Evolutionary conservation across 2,888 invertebrate species (phyloP).

Genomic region (Masnerella sp.): DNA sequence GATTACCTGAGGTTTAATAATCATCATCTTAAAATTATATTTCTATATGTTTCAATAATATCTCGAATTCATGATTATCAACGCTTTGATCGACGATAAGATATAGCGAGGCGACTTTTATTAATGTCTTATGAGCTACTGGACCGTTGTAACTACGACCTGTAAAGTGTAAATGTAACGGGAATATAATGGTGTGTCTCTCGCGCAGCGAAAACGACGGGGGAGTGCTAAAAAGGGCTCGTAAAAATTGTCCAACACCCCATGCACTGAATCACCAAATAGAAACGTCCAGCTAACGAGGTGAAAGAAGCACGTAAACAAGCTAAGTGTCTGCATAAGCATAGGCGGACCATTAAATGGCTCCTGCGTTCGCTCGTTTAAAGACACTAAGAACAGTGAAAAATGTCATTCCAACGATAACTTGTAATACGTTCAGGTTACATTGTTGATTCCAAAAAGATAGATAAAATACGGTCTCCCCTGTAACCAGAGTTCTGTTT

Average conservation of each 20-base stretch:
- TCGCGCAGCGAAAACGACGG: conserved; percentile 28
- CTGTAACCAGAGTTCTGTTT: background rate
- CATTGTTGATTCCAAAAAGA: conserved; percentile 17
- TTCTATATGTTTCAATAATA: conserved; percentile 19
- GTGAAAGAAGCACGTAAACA: conserved; percentile 61
- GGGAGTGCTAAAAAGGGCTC: conserved; percentile 54
- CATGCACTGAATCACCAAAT: conserved; percentile 56
- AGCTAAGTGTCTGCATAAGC: conserved; percentile 64
- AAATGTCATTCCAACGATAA: conserved; percentile 37
- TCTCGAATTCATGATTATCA: too few relatives aligned
- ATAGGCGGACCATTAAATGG: conserved; percentile 61
- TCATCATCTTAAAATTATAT: too few relatives aligned
- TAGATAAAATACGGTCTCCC: conserved; percentile 1
- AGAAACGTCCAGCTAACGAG: conserved; percentile 61
- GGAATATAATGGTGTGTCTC: conserved; percentile 45
- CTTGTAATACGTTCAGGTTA: conserved; percentile 15
- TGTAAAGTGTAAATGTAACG: conserved; percentile 55
- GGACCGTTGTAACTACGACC: conserved; percentile 47
- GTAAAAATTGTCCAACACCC: conserved; percentile 58
- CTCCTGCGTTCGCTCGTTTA: conserved; percentile 37
- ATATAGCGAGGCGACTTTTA: conserved; percentile 46
- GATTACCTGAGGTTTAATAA: too few relatives aligned
- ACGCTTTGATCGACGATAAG: conserved; percentile 45
- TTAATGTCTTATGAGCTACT: conserved; percentile 54
- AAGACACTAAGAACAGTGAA: conserved; percentile 30